Evolutionary conservation across 1,140 invertebrate genomes (phyloP).

Genomic region (Neodiprion pinetum): DNA sequence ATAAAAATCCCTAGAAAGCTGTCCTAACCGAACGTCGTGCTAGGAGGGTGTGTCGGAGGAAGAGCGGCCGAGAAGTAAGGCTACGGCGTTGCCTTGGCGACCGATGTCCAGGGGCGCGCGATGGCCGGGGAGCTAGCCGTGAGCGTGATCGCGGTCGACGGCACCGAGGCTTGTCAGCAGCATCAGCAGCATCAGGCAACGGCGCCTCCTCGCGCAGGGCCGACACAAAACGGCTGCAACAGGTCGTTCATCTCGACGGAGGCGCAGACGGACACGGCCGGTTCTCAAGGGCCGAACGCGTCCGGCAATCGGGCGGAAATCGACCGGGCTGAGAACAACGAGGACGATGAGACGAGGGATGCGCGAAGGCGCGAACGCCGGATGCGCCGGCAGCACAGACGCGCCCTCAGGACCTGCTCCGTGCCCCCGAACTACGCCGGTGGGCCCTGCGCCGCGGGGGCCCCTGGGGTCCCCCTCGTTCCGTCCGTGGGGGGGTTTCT

Average conservation of each 20-base stretch:
- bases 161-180: slow-evolving; percentile 25
- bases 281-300: slow-evolving; percentile 10
- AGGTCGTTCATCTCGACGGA: slow-evolving; percentile 55
- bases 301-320: not conserved
- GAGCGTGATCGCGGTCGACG: slow-evolving; percentile 54
- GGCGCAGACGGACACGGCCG: slow-evolving; percentile 52
- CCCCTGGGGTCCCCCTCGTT: slow-evolving; percentile 36
- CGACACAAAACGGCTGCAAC: slow-evolving; percentile 19
- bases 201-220: slow-evolving; percentile 18
- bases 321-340: slow-evolving; percentile 26
- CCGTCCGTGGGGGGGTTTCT: slow-evolving; percentile 45
- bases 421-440: slow-evolving; percentile 53
- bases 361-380: slow-evolving; percentile 52
- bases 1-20: no score
- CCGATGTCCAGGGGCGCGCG: slow-evolving; percentile 51
- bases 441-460: slow-evolving; percentile 27
- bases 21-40: no score
- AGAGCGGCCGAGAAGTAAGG: not conserved
- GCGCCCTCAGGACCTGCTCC: slow-evolving; percentile 47
- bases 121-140: slow-evolving; percentile 58
- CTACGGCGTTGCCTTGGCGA: slow-evolving; percentile 38
- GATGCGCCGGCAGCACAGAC: slow-evolving; percentile 48
- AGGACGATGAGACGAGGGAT: slow-evolving; percentile 44
- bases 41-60: not conserved
- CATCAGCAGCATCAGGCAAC: slow-evolving; percentile 24